Base-by-base conservation (phyloP, 92 coral and sea anemone genomes). In the Galaxea fascicularis region DNA sequence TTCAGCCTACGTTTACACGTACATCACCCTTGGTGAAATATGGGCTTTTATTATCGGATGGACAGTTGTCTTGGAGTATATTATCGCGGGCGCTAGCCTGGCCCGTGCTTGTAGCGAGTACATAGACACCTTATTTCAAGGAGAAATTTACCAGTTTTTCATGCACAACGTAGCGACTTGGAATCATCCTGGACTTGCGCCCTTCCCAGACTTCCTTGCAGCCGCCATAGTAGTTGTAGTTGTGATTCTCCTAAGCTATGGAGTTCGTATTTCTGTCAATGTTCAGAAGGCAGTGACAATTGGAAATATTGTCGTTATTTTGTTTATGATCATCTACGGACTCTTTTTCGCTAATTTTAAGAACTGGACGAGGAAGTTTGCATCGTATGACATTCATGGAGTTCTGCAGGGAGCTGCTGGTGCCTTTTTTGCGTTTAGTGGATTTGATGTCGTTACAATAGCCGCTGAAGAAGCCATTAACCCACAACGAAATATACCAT, bases 31-130 rank as follows among this genome's bases (percentile, higher is more conserved):
- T 27, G 98, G 98, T 21, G 97, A 95, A 73, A 71, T 95, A 46
- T 88, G 93, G 85, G 98, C 98, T 4, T 95, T 95, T 70, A 51
- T 95, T 41, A 86, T 91, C 15, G 98, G 98, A 3, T 93, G 98
- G 98, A 93, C 89, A 65, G 74, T 95, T 53, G 73, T 93, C 71
- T 79, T 91, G 57, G 95, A 95, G 64, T 93, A 95, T 65, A 85
- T 93, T 62, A 87, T 95, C 49, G 93, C 81, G 12, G 73, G 80
- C 13, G 93, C 98, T 0, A 84, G 90, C 2, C 71, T 89, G 39
- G 89, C 96, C 12, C 83, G 98, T 18, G 91, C 96, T 2, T 88
- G 89, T 28, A 93, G 96, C 74, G 96, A 84, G 30, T 92, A 90
- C 73, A 86, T 95, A 53, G 74, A 95, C 80, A 52, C 90, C 18